phyloP scores from a whole-genome alignment of 2,888 invertebrate genomes.

The Dryomyza anilis region DNA sequence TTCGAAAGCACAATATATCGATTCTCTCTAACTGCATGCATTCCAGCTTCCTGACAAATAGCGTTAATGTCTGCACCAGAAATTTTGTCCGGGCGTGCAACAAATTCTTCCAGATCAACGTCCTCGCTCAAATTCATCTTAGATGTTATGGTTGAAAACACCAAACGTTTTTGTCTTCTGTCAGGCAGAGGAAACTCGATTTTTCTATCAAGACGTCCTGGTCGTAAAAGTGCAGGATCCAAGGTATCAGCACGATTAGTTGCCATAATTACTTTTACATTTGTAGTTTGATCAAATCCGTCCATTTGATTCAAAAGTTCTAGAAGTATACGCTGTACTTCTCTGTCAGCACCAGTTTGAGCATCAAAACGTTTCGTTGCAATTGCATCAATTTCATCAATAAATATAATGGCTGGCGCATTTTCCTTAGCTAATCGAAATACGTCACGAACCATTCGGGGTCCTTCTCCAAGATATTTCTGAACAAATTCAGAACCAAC shows the following conservation, averaged over 20 bases:
- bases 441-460: conserved; percentile 98
- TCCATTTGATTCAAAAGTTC: conserved; percentile 99
- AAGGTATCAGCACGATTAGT: conserved; percentile 97
- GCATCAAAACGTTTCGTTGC: conserved; percentile 99
- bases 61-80: conserved; percentile 99
- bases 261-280: conserved; percentile 98
- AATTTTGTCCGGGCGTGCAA: conserved; percentile 97
- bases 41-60: conserved; percentile 99
- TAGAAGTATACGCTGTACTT: conserved; percentile 96
- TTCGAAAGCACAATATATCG: conserved; percentile 97
- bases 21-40: conserved; percentile 99
- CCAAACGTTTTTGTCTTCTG: conserved; percentile 86
- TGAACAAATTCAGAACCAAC: conserved; percentile 99
- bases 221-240: conserved; percentile 77
- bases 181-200: conserved; percentile 98
- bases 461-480: conserved; percentile 98
- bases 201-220: conserved; percentile 94
- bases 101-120: conserved; percentile 98
- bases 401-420: conserved; percentile 98
- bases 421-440: conserved; percentile 99
- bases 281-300: conserved; percentile 99
- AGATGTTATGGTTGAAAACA: conserved; percentile 96
- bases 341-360: conserved; percentile 97
- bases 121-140: conserved; percentile 98
- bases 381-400: conserved; percentile 99